phyloP scores from a whole-genome alignment of 2,888 invertebrate genomes.

The Rhingia campestris region DNA sequence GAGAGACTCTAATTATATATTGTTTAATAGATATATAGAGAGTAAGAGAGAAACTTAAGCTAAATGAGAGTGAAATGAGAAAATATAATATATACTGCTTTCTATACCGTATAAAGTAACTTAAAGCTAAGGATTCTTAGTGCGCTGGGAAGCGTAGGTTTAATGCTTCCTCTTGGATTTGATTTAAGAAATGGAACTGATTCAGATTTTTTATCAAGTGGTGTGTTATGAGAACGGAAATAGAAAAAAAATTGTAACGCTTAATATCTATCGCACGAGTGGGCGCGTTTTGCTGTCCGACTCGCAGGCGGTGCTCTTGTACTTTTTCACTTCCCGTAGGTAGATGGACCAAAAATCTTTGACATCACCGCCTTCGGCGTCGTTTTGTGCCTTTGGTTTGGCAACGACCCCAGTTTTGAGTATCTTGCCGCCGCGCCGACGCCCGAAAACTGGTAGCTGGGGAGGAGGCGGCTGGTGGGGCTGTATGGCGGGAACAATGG shows the following conservation, averaged over 20 bases:
- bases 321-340: conserved; percentile 96
- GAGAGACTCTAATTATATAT: conserved; percentile 55
- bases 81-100: conserved; percentile 1
- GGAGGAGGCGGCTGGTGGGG: conserved; percentile 80
- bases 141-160: conserved; percentile 13
- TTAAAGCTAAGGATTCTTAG: conserved; percentile 16
- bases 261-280: conserved; percentile 89
- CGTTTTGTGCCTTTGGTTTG: conserved; percentile 88
- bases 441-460: conserved; percentile 87
- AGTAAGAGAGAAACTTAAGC: conserved; percentile 16
- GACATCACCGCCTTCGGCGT: conserved; percentile 83
- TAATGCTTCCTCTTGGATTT: background rate
- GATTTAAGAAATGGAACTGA: conserved; percentile 72
- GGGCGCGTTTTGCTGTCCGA: conserved; percentile 95
- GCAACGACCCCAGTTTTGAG: conserved; percentile 95
- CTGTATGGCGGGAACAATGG: conserved; percentile 48
- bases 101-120: background rate
- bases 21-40: conserved; percentile 12
- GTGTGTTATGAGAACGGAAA: conserved; percentile 15
- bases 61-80: conserved; percentile 22
- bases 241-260: conserved; percentile 5
- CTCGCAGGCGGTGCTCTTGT: conserved; percentile 95
- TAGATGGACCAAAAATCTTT: conserved; percentile 97
- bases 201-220: conserved; percentile 33
- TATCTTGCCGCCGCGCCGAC: conserved; percentile 92